Conservation (phyloP, 2,113 vertebrate species). For the Crocuta crocuta region DNA sequence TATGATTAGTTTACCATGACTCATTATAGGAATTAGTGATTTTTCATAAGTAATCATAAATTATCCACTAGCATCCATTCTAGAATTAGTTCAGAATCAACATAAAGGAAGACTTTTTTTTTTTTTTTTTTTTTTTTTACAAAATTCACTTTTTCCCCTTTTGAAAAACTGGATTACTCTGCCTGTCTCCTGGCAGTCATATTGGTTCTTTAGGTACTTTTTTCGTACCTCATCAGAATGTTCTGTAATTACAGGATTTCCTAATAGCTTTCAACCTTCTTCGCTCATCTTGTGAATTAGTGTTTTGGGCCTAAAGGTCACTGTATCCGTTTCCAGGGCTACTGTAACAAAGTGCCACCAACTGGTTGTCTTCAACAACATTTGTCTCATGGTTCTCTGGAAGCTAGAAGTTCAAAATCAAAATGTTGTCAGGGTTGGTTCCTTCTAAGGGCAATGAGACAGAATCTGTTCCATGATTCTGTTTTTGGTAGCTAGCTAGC, state of each 20-base stretch:
- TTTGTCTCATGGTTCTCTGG: not conserved
- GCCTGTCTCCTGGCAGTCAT: not conserved
- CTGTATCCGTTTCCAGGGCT: not conserved
- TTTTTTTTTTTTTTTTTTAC: constrained; percentile 17
- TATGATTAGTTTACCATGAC: constrained; percentile 51
- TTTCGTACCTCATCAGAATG: not conserved
- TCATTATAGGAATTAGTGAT: constrained; percentile 6
- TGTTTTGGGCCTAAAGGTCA: not conserved
- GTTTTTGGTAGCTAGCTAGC: not conserved
- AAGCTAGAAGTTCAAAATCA: not conserved
- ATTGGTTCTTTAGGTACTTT: not conserved
- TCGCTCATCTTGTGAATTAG: constrained; percentile 14
- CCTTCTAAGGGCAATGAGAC: not conserved
- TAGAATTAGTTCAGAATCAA: constrained; percentile 48
- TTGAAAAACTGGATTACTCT: not conserved
- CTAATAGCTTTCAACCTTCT: constrained; percentile 32
- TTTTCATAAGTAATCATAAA: constrained; percentile 49
- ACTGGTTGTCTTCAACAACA: not conserved
- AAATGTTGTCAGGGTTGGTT: not conserved
- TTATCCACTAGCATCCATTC: not conserved
- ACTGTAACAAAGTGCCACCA: not conserved
- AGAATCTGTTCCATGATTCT: not conserved
- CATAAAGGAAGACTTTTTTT: not conserved
- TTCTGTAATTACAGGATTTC: not conserved
- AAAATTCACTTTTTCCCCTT: constrained; percentile 42